These are phyloP conservation scores for Tiliacea citrago DNA, from an alignment of 2,888 invertebrate species.

Conservation along the genomic window DNA sequence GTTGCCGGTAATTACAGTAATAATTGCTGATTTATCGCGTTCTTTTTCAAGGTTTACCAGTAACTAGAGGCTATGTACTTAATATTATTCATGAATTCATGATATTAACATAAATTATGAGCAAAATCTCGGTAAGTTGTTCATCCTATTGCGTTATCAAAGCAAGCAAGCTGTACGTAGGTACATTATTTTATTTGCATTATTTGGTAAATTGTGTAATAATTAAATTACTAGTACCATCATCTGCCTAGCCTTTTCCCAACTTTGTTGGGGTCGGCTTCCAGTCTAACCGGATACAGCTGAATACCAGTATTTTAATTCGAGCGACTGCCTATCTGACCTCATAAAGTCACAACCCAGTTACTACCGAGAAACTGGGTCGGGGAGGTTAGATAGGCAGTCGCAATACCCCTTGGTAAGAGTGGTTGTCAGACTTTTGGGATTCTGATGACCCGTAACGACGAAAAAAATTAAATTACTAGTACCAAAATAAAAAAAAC, in stretches of 20 bases:
- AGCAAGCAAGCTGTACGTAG: background rate
- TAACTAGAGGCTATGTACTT: constrained; percentile 28
- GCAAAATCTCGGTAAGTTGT: background rate
- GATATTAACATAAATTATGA: constrained; percentile 24
- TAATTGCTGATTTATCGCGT: constrained; percentile 56
- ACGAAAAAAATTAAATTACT: background rate
- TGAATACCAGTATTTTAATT: too few species aligned
- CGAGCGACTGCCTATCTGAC: too few species aligned
- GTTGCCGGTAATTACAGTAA: constrained; percentile 39
- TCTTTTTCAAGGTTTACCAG: constrained; percentile 52
- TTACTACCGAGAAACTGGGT: too few species aligned
- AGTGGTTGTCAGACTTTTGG: too few species aligned
- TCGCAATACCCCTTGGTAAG: too few species aligned
- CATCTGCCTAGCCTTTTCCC: too few species aligned
- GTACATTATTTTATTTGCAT: background rate
- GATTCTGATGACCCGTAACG: too few species aligned
- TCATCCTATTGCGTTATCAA: background rate
- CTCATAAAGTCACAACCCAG: too few species aligned
- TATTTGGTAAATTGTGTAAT: background rate
- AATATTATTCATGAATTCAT: constrained; percentile 50
- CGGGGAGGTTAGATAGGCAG: too few species aligned
- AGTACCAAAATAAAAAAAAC: background rate
- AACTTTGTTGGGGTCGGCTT: too few species aligned
- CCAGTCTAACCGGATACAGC: too few species aligned
- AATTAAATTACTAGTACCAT: too few species aligned